Percentiles rank a stretch among this genome's conserved stretches.
Evolutionary conservation across 1,140 invertebrate genomes (phyloP).

Genomic region (Eupristina koningsbergeri): DNA sequence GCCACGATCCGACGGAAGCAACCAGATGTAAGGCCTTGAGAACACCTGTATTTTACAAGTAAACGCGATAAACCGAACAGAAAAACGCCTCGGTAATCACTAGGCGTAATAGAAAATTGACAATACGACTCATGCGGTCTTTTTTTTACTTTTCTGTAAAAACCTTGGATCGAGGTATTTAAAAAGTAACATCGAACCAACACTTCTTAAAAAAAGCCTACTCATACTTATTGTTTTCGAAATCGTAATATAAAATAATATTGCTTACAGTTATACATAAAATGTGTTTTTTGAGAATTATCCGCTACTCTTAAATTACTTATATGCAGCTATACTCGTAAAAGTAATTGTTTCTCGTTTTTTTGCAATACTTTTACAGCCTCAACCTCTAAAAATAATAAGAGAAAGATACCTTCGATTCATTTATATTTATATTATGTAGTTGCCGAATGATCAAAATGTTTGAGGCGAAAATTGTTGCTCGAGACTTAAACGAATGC

Average conservation of each 20-base stretch:
- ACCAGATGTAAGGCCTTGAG: conserved; percentile 31
- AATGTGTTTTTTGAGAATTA: conserved; percentile 10
- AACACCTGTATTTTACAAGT: conserved; percentile 44
- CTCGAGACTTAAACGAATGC: not conserved
- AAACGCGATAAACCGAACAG: conserved; percentile 13
- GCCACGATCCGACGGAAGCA: conserved; percentile 20
- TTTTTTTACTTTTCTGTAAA: not conserved
- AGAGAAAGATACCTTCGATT: not conserved
- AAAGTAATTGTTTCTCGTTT: not conserved
- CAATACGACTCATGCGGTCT: not conserved
- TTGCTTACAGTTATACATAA: conserved; percentile 16
- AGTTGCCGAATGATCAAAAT: not conserved
- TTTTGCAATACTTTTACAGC: not conserved
- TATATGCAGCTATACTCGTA: conserved; percentile 3
- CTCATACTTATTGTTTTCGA: not conserved
- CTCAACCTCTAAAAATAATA: not conserved
- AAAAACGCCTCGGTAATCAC: conserved; percentile 1
- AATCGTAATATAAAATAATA: conserved; percentile 9
- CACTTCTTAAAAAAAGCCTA: not conserved
- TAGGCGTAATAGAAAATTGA: conserved; percentile 20
- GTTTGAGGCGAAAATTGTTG: not conserved
- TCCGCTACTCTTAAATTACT: conserved; percentile 1
- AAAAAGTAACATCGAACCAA: conserved; percentile 1
- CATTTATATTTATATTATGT: not conserved
- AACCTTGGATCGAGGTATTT: not conserved